These are phyloP conservation scores for Silvanus unidentatus DNA, from an alignment of 2,888 invertebrate genomes.

Conservation along the genomic window DNA sequence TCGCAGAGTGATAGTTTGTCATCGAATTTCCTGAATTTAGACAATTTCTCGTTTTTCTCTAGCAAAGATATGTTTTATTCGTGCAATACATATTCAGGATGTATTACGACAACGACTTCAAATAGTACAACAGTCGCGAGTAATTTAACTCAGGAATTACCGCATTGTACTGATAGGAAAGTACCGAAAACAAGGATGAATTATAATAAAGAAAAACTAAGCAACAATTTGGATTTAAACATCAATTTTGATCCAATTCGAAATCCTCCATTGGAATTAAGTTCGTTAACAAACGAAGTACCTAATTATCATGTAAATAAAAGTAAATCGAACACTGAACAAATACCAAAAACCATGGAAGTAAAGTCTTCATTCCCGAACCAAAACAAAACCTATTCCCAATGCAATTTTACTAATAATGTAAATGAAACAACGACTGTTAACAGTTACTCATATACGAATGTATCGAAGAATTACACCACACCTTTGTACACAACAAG, in stretches of 20 bases:
- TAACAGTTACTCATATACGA: too few relatives aligned
- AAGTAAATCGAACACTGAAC: too few relatives aligned
- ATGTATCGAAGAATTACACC: constrained; percentile 16
- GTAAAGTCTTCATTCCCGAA: too few relatives aligned
- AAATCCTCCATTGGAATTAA: too few relatives aligned
- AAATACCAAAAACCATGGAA: too few relatives aligned
- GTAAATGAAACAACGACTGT: too few relatives aligned
- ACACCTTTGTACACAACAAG: constrained; percentile 39
- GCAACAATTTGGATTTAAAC: too few relatives aligned
- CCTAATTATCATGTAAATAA: too few relatives aligned
- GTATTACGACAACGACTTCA: neutral
- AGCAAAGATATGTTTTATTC: constrained; percentile 30
- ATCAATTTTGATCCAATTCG: too few relatives aligned
- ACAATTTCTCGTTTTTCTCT: constrained; percentile 42
- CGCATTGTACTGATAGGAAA: neutral
- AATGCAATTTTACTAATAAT: constrained; percentile 28
- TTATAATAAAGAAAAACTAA: too few relatives aligned
- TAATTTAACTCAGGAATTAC: neutral
- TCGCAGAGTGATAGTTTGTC: constrained; percentile 34
- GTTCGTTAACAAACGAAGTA: too few relatives aligned
- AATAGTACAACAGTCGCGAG: neutral
- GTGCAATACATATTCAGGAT: constrained; percentile 5
- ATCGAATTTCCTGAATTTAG: constrained; percentile 40
- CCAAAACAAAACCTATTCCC: neutral
- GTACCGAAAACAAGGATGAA: too few relatives aligned